These are phyloP conservation scores for Conistra vaccinii DNA, from an alignment of 2,888 invertebrate genomes.

Conservation along the genomic window DNA sequence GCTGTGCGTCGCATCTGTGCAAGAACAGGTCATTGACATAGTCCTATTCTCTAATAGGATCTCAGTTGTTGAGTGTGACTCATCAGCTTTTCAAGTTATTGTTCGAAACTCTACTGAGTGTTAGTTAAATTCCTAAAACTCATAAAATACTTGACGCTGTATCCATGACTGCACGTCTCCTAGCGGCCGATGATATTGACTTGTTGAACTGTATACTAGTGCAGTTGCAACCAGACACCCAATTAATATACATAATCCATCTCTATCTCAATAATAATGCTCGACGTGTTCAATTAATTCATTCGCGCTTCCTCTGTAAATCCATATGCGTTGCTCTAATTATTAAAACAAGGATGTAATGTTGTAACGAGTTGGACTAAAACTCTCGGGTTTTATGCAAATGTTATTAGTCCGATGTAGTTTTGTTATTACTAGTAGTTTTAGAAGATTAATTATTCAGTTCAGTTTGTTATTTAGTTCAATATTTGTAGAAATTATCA, in stretches of 20 bases:
- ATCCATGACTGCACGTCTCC: background rate
- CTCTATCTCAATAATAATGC: conserved; percentile 56
- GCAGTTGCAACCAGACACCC: conserved; percentile 8
- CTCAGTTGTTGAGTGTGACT: background rate
- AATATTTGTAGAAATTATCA: background rate
- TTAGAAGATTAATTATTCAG: conserved; percentile 15
- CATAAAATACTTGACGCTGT: background rate
- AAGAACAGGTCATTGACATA: too few species aligned
- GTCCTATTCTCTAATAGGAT: background rate
- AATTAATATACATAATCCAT: conserved; percentile 35
- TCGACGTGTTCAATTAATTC: conserved; percentile 57
- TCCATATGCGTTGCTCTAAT: conserved; percentile 57
- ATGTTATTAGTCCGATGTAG: conserved; percentile 26
- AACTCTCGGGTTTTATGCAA: conserved; percentile 40
- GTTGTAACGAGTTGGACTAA: conserved; percentile 54
- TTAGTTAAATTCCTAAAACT: background rate
- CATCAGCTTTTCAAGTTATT: background rate
- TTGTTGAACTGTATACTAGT: conserved; percentile 27
- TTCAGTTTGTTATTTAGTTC: conserved; percentile 1
- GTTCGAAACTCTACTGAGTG: background rate
- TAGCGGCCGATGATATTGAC: conserved; percentile 24
- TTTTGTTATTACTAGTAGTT: conserved; percentile 35
- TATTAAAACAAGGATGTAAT: conserved; percentile 57
- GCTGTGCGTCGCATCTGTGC: too few species aligned
- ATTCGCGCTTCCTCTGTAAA: conserved; percentile 51